These are phyloP conservation scores for Triops longicaudatus DNA, from an alignment of 1,140 invertebrate genomes.

Conservation along the genomic window DNA sequence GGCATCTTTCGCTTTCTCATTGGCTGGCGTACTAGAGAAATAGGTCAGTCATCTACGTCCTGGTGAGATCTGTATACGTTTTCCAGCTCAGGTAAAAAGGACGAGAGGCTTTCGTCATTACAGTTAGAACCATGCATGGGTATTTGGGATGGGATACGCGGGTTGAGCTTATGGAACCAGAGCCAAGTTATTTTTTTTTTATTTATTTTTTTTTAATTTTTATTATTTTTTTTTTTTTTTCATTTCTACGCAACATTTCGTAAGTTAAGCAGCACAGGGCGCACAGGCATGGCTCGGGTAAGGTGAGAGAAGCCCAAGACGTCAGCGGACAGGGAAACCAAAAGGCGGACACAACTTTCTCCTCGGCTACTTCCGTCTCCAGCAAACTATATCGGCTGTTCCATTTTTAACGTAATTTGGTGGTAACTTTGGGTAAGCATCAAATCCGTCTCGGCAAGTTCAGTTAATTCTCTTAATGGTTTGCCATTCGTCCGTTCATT, in stretches of 20 bases:
- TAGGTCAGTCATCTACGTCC: slow-evolving; percentile 5
- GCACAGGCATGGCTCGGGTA: neutral
- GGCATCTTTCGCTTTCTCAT: neutral
- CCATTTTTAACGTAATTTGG: too few species aligned
- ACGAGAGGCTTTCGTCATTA: neutral
- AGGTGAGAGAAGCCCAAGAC: neutral
- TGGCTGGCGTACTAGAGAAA: neutral
- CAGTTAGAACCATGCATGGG: neutral
- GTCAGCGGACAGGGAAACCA: neutral
- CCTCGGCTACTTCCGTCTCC: neutral
- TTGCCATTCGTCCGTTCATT: too few species aligned
- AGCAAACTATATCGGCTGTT: too few species aligned
- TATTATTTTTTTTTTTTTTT: neutral
- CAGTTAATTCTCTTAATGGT: too few species aligned
- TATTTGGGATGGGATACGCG: neutral
- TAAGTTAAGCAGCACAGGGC: neutral
- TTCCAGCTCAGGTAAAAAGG: neutral
- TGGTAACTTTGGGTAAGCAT: too few species aligned
- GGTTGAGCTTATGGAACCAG: neutral
- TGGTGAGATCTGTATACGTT: neutral
- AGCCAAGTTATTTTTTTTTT: neutral
- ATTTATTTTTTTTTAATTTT: neutral
- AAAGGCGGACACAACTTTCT: slow-evolving; percentile 4
- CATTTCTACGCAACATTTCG: neutral
- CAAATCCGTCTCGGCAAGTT: too few species aligned